Conservation (phyloP, 2,888 invertebrate species). For the Clitarchus hookeri region DNA sequence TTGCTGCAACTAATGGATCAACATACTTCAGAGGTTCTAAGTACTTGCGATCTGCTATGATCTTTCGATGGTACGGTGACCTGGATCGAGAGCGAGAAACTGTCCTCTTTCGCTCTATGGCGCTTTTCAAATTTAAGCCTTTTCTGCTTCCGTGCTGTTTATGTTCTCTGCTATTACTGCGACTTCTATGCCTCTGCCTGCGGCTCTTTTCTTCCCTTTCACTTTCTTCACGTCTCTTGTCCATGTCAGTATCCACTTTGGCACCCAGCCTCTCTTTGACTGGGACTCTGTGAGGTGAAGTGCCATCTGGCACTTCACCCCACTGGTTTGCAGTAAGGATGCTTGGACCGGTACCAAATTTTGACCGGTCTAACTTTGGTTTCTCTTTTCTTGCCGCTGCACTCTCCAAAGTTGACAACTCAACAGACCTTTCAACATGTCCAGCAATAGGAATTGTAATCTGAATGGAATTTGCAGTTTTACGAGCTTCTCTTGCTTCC, state of each 20-base stretch:
- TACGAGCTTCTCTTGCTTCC: constrained; percentile 46
- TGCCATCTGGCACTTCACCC: constrained; percentile 45
- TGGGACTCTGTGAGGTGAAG: constrained; percentile 68
- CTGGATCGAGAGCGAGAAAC: constrained; percentile 36
- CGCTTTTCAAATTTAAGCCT: constrained; percentile 39
- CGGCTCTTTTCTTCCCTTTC: constrained; percentile 26
- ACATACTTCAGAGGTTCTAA: constrained; percentile 17
- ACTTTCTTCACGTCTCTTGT: constrained; percentile 29
- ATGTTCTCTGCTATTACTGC: constrained; percentile 33
- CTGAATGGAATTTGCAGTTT: constrained; percentile 46
- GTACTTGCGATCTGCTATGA: constrained; percentile 22
- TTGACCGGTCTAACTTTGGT: constrained; percentile 46
- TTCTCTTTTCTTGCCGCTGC: constrained; percentile 30
- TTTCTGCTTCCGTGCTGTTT: constrained; percentile 31
- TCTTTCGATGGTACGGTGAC: constrained; percentile 36
- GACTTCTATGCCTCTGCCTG: constrained; percentile 30
- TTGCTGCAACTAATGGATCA: constrained; percentile 19
- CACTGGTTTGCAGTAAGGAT: constrained; percentile 34
- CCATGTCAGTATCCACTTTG: constrained; percentile 64
- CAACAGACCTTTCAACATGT: constrained; percentile 36
- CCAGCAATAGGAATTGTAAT: constrained; percentile 45
- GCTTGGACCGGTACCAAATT: constrained; percentile 53
- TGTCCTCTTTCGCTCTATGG: constrained; percentile 39
- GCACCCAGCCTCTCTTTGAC: constrained; percentile 81
- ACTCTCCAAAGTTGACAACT: constrained; percentile 35